Evolutionary conservation across 2,888 invertebrate species (phyloP).

Genomic region (Notocelia uddmanniana): DNA sequence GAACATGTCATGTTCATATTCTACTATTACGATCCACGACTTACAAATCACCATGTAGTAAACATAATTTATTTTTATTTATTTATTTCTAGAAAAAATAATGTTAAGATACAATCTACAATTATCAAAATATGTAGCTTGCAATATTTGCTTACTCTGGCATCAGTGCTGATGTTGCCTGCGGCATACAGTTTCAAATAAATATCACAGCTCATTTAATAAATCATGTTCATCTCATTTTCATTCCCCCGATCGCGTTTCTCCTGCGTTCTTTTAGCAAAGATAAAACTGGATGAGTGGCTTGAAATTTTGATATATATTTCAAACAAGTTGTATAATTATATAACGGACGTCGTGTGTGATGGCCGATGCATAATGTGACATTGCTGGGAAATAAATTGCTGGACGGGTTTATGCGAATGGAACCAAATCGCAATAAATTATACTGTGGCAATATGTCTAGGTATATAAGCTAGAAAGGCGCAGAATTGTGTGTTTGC

Average conservation of each 20-base stretch:
- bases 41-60: no score
- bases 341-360: slow-evolving; percentile 14
- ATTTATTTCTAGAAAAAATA: no score
- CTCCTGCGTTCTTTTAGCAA: neutral
- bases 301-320: slow-evolving; percentile 34
- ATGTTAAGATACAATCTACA: no score
- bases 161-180: no score
- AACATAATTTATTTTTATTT: no score
- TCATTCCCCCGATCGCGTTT: neutral
- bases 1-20: no score
- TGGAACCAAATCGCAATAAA: neutral
- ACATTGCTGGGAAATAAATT: slow-evolving; percentile 32
- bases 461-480: no score
- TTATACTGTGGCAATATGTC: no score
- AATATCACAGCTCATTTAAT: neutral
- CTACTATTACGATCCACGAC: no score
- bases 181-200: neutral
- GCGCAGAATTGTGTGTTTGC: no score
- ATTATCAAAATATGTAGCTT: no score
- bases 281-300: slow-evolving; percentile 29
- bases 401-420: slow-evolving; percentile 16
- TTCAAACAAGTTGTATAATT: slow-evolving; percentile 25
- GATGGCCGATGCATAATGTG: slow-evolving; percentile 36
- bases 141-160: no score
- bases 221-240: slow-evolving; percentile 9